phyloP scores from a whole-genome alignment of 64 coral and sea anemone species.

The Platygyra sinensis region DNA sequence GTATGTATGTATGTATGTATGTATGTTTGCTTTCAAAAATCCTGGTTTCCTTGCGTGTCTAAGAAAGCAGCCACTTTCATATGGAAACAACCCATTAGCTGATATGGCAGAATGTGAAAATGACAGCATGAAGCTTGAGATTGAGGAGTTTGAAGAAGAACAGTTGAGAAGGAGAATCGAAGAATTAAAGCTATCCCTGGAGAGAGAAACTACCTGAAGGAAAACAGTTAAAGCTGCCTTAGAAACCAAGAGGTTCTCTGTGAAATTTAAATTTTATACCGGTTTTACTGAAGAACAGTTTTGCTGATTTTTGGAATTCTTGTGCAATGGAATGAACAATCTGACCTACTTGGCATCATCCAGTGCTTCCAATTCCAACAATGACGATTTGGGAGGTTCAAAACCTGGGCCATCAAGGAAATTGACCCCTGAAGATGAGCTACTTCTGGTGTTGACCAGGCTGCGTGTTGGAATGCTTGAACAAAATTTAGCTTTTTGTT shows the following conservation, averaged over 20 bases:
- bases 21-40: background rate
- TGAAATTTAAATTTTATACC: slow-evolving; percentile 26
- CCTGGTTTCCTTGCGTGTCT: background rate
- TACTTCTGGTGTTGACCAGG: slow-evolving; percentile 31
- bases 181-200: background rate
- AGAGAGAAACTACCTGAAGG: slow-evolving; percentile 5
- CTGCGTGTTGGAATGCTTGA: slow-evolving; percentile 64
- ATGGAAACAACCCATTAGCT: background rate
- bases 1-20: too few relatives aligned
- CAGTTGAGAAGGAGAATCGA: background rate
- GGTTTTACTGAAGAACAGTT: background rate
- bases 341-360: background rate
- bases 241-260: slow-evolving; percentile 17
- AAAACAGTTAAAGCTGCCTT: slow-evolving; percentile 12
- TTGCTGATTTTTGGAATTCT: background rate
- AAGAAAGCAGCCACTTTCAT: background rate
- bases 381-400: background rate
- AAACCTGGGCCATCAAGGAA: slow-evolving; percentile 39
- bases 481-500: slow-evolving; percentile 49
- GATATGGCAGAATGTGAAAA: background rate
- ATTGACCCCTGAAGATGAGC: slow-evolving; percentile 40
- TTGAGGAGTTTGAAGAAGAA: background rate
- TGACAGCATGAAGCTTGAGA: background rate
- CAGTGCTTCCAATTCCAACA: slow-evolving; percentile 15
- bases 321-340: background rate